Evolutionary conservation across 1,140 invertebrate genomes (phyloP), one percentile per base, ranked within the genome.

Genomic region (Zaprionus taronus): DNA sequence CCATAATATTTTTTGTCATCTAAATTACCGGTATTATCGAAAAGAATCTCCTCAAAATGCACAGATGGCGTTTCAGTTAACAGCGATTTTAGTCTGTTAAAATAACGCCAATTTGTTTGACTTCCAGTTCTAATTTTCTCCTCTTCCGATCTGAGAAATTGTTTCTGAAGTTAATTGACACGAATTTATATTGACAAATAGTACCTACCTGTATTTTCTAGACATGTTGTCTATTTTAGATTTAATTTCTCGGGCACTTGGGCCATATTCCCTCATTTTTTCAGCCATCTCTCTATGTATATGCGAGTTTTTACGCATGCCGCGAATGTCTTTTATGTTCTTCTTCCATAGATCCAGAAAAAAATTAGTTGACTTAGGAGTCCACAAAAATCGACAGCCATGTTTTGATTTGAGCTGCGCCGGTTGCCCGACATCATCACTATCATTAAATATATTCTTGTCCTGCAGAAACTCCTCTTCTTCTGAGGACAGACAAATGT

Each of bases 151-250:
- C 83, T 85, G 28, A 11, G 41, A 5, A 36, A 47, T 47, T 4
- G 26, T 36, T 47, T 11, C 2, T 44, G 7, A 44, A 17, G 41
- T 6, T 47, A 17, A 47, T 47, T 17, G n/a, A 47, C 11, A 6
- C 0, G 4, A 47, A 20, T 47, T 17, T 6, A 9, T 9, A 47
- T 17, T 17, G 7, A 17, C 6, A 47, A n/a, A 47, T 17, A 17
- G 41, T n/a, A 47, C n/a, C 15, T 28, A 80, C 83, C 67, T 76
- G 57, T 80, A 89, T 61, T 89, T 86, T 22, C 63, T 77, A 4
- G 73, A 66, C 80, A 86, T 72, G 14, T 89, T 86, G 34, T 86
- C 80, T 61, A 86, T 83, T 67, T 86, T 86, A 5, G 51, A 55
- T 68, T 89, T 86, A 11, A 86, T 60, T 56, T 86, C 83, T 2